A percentile compares a stretch with the other conserved stretches of the same genome.
Conservation (phyloP, 2,888 invertebrate genomes). For the Notodonta dromedarius region DNA sequence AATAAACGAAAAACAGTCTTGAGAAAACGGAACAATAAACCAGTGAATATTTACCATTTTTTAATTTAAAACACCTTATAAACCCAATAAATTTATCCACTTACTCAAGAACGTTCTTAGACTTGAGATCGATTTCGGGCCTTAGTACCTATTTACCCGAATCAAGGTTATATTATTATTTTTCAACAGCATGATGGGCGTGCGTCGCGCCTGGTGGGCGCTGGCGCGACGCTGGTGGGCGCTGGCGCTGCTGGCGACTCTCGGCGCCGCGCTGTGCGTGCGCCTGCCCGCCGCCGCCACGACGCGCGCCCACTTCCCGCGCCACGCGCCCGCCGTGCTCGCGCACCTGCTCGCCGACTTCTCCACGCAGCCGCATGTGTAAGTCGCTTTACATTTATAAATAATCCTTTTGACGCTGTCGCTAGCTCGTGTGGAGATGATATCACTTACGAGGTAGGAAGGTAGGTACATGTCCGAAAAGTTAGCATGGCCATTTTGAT, state of each 20-base stretch:
- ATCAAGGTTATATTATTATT: background rate
- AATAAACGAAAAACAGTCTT: too few species aligned
- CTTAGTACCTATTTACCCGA: background rate
- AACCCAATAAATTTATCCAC: too few species aligned
- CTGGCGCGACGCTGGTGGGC: conserved; percentile 1
- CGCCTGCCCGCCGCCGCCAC: background rate
- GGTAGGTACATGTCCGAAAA: too few species aligned
- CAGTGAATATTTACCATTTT: too few species aligned
- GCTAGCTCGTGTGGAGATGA: too few species aligned
- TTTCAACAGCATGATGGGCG: background rate
- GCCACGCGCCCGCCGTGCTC: background rate
- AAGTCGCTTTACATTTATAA: background rate
- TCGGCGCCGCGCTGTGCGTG: background rate
- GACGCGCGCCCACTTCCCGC: conserved; percentile 1
- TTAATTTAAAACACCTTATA: too few species aligned
- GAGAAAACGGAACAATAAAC: too few species aligned
- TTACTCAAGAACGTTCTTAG: too few species aligned
- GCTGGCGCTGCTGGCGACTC: background rate
- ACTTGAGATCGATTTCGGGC: too few species aligned
- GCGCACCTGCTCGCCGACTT: conserved; percentile 1
- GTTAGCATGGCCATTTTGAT: too few species aligned
- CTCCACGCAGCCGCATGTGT: background rate
- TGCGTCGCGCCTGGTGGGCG: background rate
- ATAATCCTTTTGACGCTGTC: background rate
- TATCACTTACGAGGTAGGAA: too few species aligned